Base-by-base conservation (phyloP, 2,888 invertebrate genomes). In the Halocaridina rubra region DNA sequence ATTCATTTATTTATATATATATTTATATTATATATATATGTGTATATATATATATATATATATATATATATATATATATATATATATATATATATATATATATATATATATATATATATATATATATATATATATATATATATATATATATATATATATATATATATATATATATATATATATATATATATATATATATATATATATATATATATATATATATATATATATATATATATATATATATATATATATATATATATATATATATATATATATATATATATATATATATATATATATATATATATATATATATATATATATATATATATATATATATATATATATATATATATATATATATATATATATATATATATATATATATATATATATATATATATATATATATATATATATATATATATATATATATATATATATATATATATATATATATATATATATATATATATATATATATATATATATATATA, bases 41-140 rank as follows among this genome's bases (percentile, higher is more conserved):
- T 69, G 29, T 69, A 69, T 27, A 69, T 69, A 69, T 27, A 69
- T 69, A 69, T 27, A 27, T 27, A 69, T 69, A 27, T 27, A 69
- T 69, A 69, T 69, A 69, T 69, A 69, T 27, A 69, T 69, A 27
- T 27, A 69, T 69, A 69, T 27, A 69, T 69, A 69, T 27, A 69
- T 69, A 69, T 27, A 69, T 69, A 69, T 27, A 74, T 74, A 74
- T 74, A 74, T 46, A 74, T 74, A 74, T 46, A 74, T 74, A 74
- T 74, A 74, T 46, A 74, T 75, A 53, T 46, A 53, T 75, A 53
- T 75, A 53, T 75, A 53, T 75, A 24, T 75, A 53, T 24, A 53
- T 75, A 27, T 46, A 24, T 46, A 53, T 24, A 24, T 46, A 53
- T 75, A 53, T 24, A 75, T 75, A 53, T 24, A 75, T 53, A 53